Evolutionary conservation across 2,113 vertebrate genomes (phyloP), one percentile per base, ranked within the genome.

Genomic region (Raphicerus campestris): DNA sequence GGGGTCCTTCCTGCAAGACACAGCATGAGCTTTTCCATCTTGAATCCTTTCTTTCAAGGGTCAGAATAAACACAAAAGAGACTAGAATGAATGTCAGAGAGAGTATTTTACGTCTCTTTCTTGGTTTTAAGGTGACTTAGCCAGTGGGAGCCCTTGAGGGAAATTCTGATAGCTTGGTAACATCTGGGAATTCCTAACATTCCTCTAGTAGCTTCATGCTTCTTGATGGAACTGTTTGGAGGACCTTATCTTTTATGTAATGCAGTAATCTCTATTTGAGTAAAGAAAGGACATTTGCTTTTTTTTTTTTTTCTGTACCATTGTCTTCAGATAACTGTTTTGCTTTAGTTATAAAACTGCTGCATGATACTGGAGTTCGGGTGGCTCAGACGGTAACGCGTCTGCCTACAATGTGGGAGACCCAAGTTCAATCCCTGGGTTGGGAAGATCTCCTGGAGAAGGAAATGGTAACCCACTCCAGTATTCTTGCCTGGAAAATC

Each of bases 101-200:
- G 73, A 95, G 95, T 28, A 45, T 45, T 53, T 80, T 85, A 39
- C 55, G 42, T 14, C 49, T 35, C 20, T 96, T 82, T 80, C 58
- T 82, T 80, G 63, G 24, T 83, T 35, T 89, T 63, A 91, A 86
- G 91, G 70, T 95, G 82, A 87, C 56, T 75, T 97, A 91, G 83
- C 39, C 70, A 80, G 28, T 26, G 19, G 82, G 61, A 83, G 39
- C 55, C 85, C 85, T 86, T n/a, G 35, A 80, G 89, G 88, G 39
- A 83, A 28, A 90, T 96, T 96, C 95, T 53, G 49, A 45, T 96
- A 47, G 17, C 55, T 91, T 97, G 93, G 35, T 87, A 87, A 84
- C n/a, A 28, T 77, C 91, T 70, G 49, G 35, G 16, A 93, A 88
- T 93, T 91, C 63, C 32, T 32, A 80, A 61, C 80, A 73, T 91